Evolutionary conservation across 2,888 invertebrate genomes (phyloP).

Genomic region (Drosophila prostipennis): DNA sequence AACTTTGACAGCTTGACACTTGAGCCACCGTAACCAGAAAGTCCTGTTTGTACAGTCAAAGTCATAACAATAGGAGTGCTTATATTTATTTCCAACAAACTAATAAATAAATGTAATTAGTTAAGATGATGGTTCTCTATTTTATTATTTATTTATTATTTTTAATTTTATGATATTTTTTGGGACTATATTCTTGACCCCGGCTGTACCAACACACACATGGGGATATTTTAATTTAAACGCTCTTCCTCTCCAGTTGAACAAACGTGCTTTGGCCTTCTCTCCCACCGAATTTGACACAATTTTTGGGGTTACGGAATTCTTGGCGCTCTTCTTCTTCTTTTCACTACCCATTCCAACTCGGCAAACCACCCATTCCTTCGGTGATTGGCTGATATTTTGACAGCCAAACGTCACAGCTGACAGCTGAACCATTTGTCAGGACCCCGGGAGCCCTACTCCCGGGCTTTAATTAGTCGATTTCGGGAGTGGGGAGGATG

Average conservation of each 20-base stretch:
- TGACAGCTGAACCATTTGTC: constrained; percentile 81
- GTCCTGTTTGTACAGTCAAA: not conserved
- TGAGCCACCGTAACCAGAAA: constrained; percentile 38
- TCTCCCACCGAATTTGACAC: constrained; percentile 8
- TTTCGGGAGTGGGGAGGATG: not conserved
- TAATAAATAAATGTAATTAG: too few relatives aligned
- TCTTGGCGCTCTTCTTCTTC: not conserved
- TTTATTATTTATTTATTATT: too few relatives aligned
- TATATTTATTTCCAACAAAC: too few relatives aligned
- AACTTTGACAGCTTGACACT: constrained; percentile 80
- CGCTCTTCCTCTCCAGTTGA: constrained; percentile 34
- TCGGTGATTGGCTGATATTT: constrained; percentile 72
- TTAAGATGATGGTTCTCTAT: too few relatives aligned
- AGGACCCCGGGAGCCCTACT: constrained; percentile 6
- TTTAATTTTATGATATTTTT: too few relatives aligned
- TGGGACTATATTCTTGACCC: not conserved
- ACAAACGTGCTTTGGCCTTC: not conserved
- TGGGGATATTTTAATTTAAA: constrained; percentile 17
- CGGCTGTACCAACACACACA: not conserved
- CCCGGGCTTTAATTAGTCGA: constrained; percentile 57
- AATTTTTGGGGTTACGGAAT: constrained; percentile 7
- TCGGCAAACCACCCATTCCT: not conserved
- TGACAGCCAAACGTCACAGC: constrained; percentile 80
- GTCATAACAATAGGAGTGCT: not conserved
- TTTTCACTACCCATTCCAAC: not conserved